Base-by-base conservation (phyloP, 1,140 invertebrate species). In the Drosophila ananassae region DNA sequence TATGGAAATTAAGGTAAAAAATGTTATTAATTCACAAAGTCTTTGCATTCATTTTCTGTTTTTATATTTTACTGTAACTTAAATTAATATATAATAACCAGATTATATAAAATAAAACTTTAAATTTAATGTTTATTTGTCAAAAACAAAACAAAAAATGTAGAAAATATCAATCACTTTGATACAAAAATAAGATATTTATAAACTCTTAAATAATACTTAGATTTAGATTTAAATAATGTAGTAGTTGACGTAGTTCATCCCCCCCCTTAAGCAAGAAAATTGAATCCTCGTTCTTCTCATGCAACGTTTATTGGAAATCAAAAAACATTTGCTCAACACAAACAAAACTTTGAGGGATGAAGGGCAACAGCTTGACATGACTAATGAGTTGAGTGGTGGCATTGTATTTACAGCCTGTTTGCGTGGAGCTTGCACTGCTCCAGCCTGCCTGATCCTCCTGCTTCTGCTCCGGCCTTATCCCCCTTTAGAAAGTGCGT, bases 361-460 rank as follows among this genome's bases (percentile, higher is more conserved):
- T 78, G 54, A 55, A 51, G 44, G 61, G 74, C 54, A 79, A 79
- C 55, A 74, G 53, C 53, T 74, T 46, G 13, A 69, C 44, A 56
- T 75, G 77, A 80, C 61, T 51, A 77, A 60, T 48, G 59, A 60
- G 79, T 59, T 67, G 63, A 64, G 63, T 67, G 46, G 39, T 22
- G 44, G 57, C 67, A 58, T 77, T 44, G 56, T 81, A 81, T 81
- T 73, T 81, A 81, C 79, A 81, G 55, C 74, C 51, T 54, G 41
- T 41, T 64, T 44, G 32, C n/a, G n/a, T 17, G 13, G 44, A 22
- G 44, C 17, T 13, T 22, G 25, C 41, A 12, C 53, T 48, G n/a
- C 51, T 22, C 12, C 50, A 24, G 22, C 17, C 17, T 46, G 32
- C 28, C 28, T 62, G 10, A 34, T 46, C 24, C 25, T 51, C 24